These are phyloP conservation scores for Microchrysa polita DNA, from an alignment of 2,888 invertebrate species.

Conservation along the genomic window DNA sequence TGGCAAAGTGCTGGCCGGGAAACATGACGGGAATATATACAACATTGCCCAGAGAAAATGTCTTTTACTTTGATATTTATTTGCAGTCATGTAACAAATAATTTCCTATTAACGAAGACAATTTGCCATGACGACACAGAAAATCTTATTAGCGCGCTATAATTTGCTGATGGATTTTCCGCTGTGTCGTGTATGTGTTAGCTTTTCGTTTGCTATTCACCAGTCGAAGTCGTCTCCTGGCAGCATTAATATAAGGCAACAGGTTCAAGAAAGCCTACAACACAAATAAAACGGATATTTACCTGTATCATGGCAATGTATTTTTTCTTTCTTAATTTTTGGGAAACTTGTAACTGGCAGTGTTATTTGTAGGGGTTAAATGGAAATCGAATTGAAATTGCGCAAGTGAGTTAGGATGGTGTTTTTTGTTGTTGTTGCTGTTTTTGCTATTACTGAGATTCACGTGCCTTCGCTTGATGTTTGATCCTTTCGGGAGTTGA, in stretches of 20 bases:
- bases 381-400: constrained; percentile 1
- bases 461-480: too few relatives aligned
- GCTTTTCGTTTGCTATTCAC: not conserved
- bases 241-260: too few relatives aligned
- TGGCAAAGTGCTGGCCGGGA: too few relatives aligned
- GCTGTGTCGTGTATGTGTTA: not conserved
- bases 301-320: not conserved
- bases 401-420: not conserved
- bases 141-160: constrained; percentile 26
- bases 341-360: not conserved
- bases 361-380: not conserved
- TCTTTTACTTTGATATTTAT: not conserved
- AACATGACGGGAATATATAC: too few relatives aligned
- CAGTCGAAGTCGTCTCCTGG: too few relatives aligned
- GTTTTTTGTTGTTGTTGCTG: too few relatives aligned
- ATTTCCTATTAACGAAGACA: constrained; percentile 22
- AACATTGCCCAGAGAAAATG: too few relatives aligned
- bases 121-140: constrained; percentile 19
- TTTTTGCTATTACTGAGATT: not conserved
- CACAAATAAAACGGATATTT: not conserved
- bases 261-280: not conserved
- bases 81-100: constrained; percentile 4
- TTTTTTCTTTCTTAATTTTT: not conserved
- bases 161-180: constrained; percentile 9
- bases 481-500: too few relatives aligned